Base-by-base conservation (phyloP, 2,888 invertebrate genomes). In the Eubasilissa splendida region DNA sequence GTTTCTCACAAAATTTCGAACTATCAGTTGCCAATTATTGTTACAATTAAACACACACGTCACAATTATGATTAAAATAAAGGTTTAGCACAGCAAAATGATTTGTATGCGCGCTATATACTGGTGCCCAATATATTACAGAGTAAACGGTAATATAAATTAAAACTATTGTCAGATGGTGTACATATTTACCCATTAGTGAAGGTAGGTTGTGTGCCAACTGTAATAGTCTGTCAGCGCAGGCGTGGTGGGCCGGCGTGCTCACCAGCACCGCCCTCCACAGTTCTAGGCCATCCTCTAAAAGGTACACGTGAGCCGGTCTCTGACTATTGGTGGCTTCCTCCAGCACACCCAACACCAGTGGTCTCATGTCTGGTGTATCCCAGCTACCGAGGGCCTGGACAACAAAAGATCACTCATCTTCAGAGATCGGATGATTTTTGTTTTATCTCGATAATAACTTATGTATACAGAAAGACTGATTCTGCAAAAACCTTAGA, bases 221-320 rank as follows among this genome's bases (percentile, higher is more conserved):
- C 85, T 93, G 92, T 86, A 97, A 89, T 66, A 96, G 90, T 11
- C 79, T 76, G 54, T 84, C 80, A 4, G 76, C 76, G 54, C 82
- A 81, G 54, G 76, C 59, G 0, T 89, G 89, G 0, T 90, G 88
- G 84, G 93, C 92, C 0, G 92, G 91, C 0, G 93, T 92, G 84
- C 93, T 91, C 0, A 91, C 88, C 82, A 98, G 89, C 31, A 97
- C 92, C 0, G 95, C 95, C 77, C 95, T 91, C 97, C 98, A 98
- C 80, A 99, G 90, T 84, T 97, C 96, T 59, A 98, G 89, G 3
- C 97, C 97, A 87, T 99, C 98, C 88, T 98, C 98, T 84, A 97
- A 89, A 76, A 98, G 91, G 87, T 98, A 98, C 76, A 98, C 95
- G 87, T 97, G 96, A 0, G 95, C 93, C 77, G 94, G 93, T 86